Conservation (phyloP, 2,113 vertebrate genomes). For the Percopsis transmontana region DNA sequence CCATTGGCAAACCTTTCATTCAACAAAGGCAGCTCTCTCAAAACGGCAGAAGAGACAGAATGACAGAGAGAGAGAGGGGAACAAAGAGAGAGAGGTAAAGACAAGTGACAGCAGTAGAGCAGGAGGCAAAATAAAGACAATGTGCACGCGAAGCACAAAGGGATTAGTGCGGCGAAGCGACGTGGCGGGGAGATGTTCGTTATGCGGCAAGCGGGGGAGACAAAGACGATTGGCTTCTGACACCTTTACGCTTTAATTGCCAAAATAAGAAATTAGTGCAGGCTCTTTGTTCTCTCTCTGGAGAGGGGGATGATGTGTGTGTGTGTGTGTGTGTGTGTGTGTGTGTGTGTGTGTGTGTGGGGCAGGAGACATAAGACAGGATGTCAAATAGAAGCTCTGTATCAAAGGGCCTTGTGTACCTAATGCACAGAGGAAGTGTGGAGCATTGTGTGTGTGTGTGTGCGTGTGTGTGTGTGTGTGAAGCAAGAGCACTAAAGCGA, state of each 20-base stretch:
- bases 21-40: slow-evolving; percentile 68
- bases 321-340: slow-evolving; percentile 16
- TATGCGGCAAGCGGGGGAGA: slow-evolving; percentile 53
- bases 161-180: slow-evolving; percentile 64
- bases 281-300: slow-evolving; percentile 53
- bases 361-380: slow-evolving; percentile 1
- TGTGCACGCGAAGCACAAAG: slow-evolving; percentile 67
- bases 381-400: slow-evolving; percentile 36
- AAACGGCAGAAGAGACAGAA: slow-evolving; percentile 30
- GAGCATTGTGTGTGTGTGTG: neutral
- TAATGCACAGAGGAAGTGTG: slow-evolving; percentile 2
- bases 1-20: slow-evolving; percentile 69
- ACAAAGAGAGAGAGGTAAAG: slow-evolving; percentile 36
- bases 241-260: slow-evolving; percentile 72
- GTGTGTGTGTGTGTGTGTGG: slow-evolving; percentile 19
- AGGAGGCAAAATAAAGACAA: slow-evolving; percentile 67
- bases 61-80: slow-evolving; percentile 22
- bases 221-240: slow-evolving; percentile 64
- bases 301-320: slow-evolving; percentile 21
- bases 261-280: slow-evolving; percentile 71
- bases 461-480: neutral
- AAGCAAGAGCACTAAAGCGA: neutral
- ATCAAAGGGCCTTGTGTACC: slow-evolving; percentile 8
- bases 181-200: slow-evolving; percentile 59
- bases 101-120: slow-evolving; percentile 58